A percentile compares a stretch with the other conserved stretches of the same genome.
Evolutionary conservation across 2,113 vertebrate species (phyloP).

Genomic region (Daboia siamensis): DNA sequence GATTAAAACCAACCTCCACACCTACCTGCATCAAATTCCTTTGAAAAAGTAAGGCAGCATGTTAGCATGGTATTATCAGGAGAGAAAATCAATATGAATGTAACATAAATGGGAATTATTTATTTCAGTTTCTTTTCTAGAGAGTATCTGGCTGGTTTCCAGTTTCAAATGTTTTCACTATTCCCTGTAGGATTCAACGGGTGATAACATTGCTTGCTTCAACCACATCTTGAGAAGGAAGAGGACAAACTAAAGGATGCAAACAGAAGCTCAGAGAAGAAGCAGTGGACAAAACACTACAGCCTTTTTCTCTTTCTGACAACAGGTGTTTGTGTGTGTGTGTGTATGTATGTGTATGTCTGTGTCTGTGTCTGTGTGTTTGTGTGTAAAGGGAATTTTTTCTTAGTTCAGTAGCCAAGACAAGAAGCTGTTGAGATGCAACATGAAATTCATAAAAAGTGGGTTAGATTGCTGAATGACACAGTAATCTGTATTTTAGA

Average conservation of each 20-base stretch:
- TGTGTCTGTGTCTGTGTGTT: no score
- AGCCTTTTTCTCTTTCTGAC: not conserved
- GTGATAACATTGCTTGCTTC: not conserved
- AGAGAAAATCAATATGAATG: not conserved
- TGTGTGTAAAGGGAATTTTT: not conserved
- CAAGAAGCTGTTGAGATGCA: no score
- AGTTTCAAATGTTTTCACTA: not conserved
- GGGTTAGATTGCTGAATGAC: no score
- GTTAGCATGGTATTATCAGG: not conserved
- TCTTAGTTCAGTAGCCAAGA: not conserved
- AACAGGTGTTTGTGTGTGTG: not conserved
- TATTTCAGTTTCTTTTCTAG: conserved; percentile 17
- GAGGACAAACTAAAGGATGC: no score
- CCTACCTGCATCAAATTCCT: conserved; percentile 24
- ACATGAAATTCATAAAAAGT: no score
- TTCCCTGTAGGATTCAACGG: not conserved
- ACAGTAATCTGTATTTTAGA: no score
- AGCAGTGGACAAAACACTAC: no score
- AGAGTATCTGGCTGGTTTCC: fast-evolving
- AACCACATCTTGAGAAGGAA: not conserved
- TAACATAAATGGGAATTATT: not conserved
- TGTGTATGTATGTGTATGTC: not conserved
- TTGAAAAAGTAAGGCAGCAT: not conserved
- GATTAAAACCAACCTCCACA: not conserved
- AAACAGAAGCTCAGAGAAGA: no score